Evolutionary conservation across 2,113 vertebrate genomes (phyloP).

Genomic region (Astur gentilis): DNA sequence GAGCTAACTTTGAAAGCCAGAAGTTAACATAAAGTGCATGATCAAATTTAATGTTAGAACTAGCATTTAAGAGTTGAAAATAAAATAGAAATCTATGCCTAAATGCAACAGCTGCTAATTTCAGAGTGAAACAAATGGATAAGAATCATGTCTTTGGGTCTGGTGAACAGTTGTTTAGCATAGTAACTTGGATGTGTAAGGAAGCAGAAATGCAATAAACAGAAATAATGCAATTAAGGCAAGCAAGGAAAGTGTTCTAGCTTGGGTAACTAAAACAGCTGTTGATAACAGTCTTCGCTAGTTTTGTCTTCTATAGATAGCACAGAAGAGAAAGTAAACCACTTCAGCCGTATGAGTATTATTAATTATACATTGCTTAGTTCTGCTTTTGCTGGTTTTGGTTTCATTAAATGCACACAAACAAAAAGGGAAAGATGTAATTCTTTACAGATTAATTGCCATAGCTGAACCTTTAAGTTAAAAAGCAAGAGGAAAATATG

Average conservation of each 20-base stretch:
- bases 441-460: background rate
- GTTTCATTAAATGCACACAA: background rate
- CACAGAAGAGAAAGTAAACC: background rate
- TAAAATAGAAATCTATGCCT: background rate
- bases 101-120: background rate
- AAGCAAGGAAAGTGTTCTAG: background rate
- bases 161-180: background rate
- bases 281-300: background rate
- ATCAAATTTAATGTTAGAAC: background rate
- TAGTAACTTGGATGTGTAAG: background rate
- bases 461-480: background rate
- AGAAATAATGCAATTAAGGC: background rate
- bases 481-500: background rate
- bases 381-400: background rate
- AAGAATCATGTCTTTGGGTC: background rate
- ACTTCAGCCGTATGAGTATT: background rate
- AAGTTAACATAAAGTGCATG: background rate
- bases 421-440: background rate
- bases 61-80: background rate
- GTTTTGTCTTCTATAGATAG: background rate
- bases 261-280: background rate
- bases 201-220: background rate
- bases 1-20: background rate
- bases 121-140: background rate
- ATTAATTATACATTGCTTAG: background rate